Evolutionary conservation across 2,797 vertebrate genomes (phyloP).

Genomic region (Monodelphis domestica): DNA sequence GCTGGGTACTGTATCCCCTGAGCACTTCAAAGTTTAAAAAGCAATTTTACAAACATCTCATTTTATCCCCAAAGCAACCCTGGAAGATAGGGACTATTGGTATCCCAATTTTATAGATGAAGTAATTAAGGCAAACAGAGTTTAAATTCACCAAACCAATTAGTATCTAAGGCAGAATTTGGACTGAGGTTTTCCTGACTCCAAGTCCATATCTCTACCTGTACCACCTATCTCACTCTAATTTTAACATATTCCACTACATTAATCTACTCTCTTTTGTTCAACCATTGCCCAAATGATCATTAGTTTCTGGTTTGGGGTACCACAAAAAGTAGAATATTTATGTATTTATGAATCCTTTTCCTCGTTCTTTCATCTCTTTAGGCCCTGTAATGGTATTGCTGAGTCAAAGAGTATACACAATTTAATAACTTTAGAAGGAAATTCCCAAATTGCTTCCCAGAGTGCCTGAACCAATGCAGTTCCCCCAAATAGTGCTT

Average conservation of each 20-base stretch:
- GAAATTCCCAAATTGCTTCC: background rate
- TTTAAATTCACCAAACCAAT: background rate
- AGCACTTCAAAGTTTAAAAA: background rate
- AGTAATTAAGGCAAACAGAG: background rate
- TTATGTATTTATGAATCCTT: background rate
- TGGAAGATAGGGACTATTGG: background rate
- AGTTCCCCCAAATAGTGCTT: background rate
- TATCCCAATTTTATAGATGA: background rate
- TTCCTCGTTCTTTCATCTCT: background rate
- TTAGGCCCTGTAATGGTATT: background rate
- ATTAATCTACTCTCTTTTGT: background rate
- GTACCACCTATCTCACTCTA: background rate
- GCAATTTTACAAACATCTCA: background rate
- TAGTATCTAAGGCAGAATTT: background rate
- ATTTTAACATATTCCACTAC: background rate
- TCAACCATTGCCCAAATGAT: background rate
- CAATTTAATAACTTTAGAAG: background rate
- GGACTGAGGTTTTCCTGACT: background rate
- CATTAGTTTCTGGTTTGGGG: background rate
- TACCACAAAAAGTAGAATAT: background rate
- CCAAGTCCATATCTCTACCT: background rate
- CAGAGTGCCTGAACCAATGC: background rate
- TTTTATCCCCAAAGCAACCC: background rate
- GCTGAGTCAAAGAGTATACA: background rate
- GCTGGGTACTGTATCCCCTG: too few relatives aligned